Evolutionary conservation across 2,113 vertebrate genomes (phyloP), one percentile per base, ranked within the genome.

Genomic region (Anoura caudifer): DNA sequence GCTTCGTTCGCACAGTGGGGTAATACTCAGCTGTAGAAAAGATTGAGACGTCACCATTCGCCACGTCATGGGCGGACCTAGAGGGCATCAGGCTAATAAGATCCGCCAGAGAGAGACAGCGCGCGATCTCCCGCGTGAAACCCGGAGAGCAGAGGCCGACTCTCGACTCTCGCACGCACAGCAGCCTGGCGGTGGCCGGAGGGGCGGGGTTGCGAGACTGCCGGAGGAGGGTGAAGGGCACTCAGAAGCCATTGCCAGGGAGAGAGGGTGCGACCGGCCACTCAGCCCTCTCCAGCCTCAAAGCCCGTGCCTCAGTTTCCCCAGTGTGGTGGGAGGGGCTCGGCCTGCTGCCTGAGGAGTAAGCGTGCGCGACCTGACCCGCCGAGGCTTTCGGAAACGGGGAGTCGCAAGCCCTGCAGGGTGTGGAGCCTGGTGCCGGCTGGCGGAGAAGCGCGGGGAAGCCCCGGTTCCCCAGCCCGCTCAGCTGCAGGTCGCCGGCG

Each of bases 401-500:
- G 28, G 36, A 41, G 0, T 3, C 22, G 4, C 56, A 24, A 10
- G 56, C 9, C 22, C 56, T 4, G 56, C 2, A 11, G 56, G 56
- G 22, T 9, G 22, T 6, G 22, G 2, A 9, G 38, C 43, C 73
- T 9, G 17, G 9, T 0, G 9, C 36, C 26, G 0, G 3, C 45
- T 13, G 36, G 47, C 2, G 24, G 33, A 41, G 63, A 28, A 26
- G 3, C 63, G 0, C 6, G 8, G 47, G 17, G 3, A 20, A 47
- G 75, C 9, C 4, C 20, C 1, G 11, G 63, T 2, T 56, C 31
- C 26, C 10, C 3, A 2, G 8, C 0, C 26, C 1, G 12, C 52
- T 17, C 9, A 2, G 6, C 10, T 3, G 0, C 2, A 2, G 1
- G 11, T 24, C 13, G 22, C 56, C 31, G 20, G 0, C 22, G 20